Conservation (phyloP, 1,140 invertebrate genomes). For the Gryllus bimaculatus region DNA sequence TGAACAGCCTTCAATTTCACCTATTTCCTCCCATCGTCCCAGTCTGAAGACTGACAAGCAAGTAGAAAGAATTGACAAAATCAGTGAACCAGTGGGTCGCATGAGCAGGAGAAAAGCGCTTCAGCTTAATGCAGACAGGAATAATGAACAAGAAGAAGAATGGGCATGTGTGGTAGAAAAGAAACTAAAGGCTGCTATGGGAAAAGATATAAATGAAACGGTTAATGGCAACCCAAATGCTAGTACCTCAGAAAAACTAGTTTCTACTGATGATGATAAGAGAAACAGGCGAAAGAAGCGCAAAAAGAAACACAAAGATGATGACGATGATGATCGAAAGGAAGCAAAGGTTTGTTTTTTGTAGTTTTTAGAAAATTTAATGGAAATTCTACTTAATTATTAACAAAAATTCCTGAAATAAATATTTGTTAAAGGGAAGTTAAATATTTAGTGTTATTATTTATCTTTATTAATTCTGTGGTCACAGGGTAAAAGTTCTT, state of each 20-base stretch:
- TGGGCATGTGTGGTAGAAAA: conserved; percentile 67
- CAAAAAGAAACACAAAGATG: conserved; percentile 22
- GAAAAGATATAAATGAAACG: conserved; percentile 42
- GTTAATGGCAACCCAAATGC: conserved; percentile 12
- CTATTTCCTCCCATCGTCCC: conserved; percentile 27
- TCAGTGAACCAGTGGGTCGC: conserved; percentile 22
- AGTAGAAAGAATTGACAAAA: conserved; percentile 33
- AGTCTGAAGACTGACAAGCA: conserved; percentile 29
- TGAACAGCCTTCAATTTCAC: too few relatives aligned
- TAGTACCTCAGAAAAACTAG: neutral
- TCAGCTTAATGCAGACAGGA: conserved; percentile 6
- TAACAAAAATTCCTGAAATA: too few relatives aligned
- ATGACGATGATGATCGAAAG: conserved; percentile 30
- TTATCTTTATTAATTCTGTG: too few relatives aligned
- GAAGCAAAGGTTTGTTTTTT: conserved; percentile 27
- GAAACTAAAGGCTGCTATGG: conserved; percentile 54
- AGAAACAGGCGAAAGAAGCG: conserved; percentile 32
- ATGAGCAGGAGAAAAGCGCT: conserved; percentile 7
- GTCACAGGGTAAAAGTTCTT: too few relatives aligned
- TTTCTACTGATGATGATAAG: conserved; percentile 11
- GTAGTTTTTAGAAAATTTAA: neutral
- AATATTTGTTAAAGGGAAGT: too few relatives aligned
- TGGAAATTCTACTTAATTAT: too few relatives aligned
- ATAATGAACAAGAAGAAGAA: conserved; percentile 46
- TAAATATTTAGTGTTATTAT: too few relatives aligned